Percentiles rank a stretch among this genome's conserved stretches.
phyloP scores from a whole-genome alignment of 2,113 vertebrate genomes.

The Syngnathus floridae region DNA sequence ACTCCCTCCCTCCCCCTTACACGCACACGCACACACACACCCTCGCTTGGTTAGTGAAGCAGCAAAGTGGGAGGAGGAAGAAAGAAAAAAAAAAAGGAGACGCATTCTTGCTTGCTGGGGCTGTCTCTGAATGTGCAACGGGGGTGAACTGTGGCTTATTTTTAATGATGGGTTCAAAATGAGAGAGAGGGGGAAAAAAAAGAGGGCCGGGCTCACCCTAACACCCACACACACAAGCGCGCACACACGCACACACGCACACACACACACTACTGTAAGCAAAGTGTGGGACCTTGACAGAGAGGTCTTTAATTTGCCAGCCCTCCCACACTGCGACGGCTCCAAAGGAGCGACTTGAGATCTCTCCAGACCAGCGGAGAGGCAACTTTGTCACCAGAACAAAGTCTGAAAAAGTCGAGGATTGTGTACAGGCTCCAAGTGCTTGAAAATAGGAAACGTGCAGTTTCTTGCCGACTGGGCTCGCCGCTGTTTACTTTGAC shows the following conservation, averaged over 20 bases:
- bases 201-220: conserved; percentile 13
- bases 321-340: conserved; percentile 65
- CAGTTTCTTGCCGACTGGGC: neutral
- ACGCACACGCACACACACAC: conserved; percentile 7
- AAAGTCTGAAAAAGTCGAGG: neutral
- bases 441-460: neutral
- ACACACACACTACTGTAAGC: conserved; percentile 43
- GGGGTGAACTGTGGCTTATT: conserved; percentile 56
- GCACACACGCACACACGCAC: conserved; percentile 18
- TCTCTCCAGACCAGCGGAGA: conserved; percentile 29
- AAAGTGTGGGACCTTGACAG: conserved; percentile 66
- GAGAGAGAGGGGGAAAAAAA: conserved; percentile 2
- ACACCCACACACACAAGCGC: conserved; percentile 25
- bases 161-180: conserved; percentile 66
- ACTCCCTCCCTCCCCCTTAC: neutral
- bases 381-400: neutral
- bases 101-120: conserved; percentile 56
- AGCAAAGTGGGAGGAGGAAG: conserved; percentile 57
- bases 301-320: conserved; percentile 70
- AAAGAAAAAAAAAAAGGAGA: conserved; percentile 33
- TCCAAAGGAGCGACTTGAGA: conserved; percentile 38
- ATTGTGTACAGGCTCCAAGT: too few relatives aligned
- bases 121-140: conserved; percentile 52
- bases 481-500: too few relatives aligned
- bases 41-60: conserved; percentile 66